These are phyloP conservation scores for Chelonoidis abingdonii DNA, from an alignment of 2,113 vertebrate species.

Conservation along the genomic window DNA sequence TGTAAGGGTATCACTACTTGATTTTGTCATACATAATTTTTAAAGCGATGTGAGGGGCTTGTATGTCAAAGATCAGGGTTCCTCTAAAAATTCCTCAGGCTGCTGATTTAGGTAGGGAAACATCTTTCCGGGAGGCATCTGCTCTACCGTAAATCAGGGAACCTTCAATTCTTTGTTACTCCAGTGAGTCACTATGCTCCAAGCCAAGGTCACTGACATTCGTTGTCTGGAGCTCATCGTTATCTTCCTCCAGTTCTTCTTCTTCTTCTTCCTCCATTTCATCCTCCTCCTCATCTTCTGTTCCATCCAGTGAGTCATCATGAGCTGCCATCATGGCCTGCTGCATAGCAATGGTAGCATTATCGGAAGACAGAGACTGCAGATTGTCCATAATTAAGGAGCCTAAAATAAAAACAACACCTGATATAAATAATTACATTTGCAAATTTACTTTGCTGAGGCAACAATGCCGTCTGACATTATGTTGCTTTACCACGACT, in stretches of 20 bases:
- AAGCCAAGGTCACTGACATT: constrained; percentile 88
- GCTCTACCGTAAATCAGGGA: not conserved
- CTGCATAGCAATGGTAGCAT: constrained; percentile 96
- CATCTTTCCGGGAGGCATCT: not conserved
- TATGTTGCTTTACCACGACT: not conserved
- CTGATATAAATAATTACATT: accelerated
- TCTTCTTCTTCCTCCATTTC: constrained; percentile 85
- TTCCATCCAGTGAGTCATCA: constrained; percentile 95
- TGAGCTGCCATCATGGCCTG: constrained; percentile 94
- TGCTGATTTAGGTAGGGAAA: constrained; percentile 40
- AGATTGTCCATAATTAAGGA: constrained; percentile 92
- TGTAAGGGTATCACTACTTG: not conserved
- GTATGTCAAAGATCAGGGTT: constrained; percentile 26
- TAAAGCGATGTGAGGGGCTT: constrained; percentile 16
- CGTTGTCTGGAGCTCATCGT: constrained; percentile 79
- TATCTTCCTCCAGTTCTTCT: constrained; percentile 82
- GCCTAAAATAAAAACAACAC: constrained; percentile 71
- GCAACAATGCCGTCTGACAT: not conserved
- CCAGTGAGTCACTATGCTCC: constrained; percentile 94
- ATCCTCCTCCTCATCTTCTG: constrained; percentile 89
- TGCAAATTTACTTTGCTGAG: not conserved
- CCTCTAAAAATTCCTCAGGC: constrained; percentile 35
- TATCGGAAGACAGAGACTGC: constrained; percentile 95
- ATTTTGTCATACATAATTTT: not conserved
- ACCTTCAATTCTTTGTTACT: constrained; percentile 73